Evolutionary conservation across 2,113 vertebrate species (phyloP), one percentile per base, ranked within the genome.

Genomic region (Triplophysa tibetana): DNA sequence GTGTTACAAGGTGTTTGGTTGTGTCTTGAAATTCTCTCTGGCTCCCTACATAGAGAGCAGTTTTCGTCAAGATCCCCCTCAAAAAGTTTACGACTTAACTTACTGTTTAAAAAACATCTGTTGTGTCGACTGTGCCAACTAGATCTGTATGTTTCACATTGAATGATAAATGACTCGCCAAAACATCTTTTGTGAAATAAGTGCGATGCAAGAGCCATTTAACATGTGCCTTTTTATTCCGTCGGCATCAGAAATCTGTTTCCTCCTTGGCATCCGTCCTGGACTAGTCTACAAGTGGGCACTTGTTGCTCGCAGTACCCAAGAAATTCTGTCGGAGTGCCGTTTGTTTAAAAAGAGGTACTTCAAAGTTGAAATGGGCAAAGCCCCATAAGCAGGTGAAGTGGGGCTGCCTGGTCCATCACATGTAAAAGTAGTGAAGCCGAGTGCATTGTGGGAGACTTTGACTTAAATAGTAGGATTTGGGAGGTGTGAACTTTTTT

Each of bases 301-400:
- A 50, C 41, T 75, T 75, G 60, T 75, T 75, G 60, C 60, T 63
- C 21, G 56, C 21, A 75, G 68, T 45, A 5, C 26, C 14, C 12
- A 17, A 45, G 58, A 43, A 21, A 26, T 62, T 43, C 56, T 75
- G 17, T 21, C 72, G 45, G 23, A 43, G 21, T 3, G 41, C 43
- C 2, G 26, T 60, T 73, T 60, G 29, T 60, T 60, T 43, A 0
- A 7, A 61, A 23, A 73, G 58, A 73, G 11, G 12, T 61, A 43
- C 33, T 58, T 58, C 19, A 74, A 74, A 41, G 54, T 61, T 74
- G 13, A 8, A 19, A 10, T 74, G n/a, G 33, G 13, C 33, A 23
- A 17, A 43, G 33, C 12, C 41, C 23, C 23, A 16, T 60, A 60
- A 73, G 33, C 70, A 43, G 54, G n/a, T 75, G 23, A 75, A 63